Evolutionary conservation across 2,113 vertebrate species (phyloP).

Genomic region (Suricata suricatta): DNA sequence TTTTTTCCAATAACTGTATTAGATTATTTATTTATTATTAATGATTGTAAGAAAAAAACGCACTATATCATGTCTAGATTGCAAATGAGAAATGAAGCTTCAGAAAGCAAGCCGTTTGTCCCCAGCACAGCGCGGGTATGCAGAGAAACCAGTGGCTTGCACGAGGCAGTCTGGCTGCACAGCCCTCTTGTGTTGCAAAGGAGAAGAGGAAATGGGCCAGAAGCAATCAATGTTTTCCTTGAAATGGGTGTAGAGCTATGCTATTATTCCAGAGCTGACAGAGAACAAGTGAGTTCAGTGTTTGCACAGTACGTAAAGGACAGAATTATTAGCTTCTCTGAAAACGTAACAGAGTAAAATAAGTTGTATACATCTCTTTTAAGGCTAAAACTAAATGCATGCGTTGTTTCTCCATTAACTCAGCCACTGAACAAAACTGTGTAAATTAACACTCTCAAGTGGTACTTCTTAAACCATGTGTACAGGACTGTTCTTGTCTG

Average conservation of each 20-base stretch:
- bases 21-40: conserved; percentile 33
- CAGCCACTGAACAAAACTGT: conserved; percentile 17
- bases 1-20: neutral
- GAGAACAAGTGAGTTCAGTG: neutral
- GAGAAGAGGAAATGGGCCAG: neutral
- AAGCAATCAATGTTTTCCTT: neutral
- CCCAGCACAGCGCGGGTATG: neutral
- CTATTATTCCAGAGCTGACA: neutral
- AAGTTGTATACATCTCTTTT: conserved; percentile 21
- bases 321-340: conserved; percentile 34
- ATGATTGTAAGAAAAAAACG: neutral
- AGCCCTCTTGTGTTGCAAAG: neutral
- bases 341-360: neutral
- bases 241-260: neutral
- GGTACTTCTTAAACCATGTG: neutral
- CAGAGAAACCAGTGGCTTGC: neutral
- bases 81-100: neutral
- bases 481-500: neutral
- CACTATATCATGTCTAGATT: neutral
- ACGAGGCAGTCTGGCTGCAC: neutral
- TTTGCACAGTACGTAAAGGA: neutral
- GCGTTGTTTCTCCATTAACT: conserved; percentile 26
- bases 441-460: conserved; percentile 34
- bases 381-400: conserved; percentile 5
- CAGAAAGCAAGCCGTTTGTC: neutral